phyloP scores from a whole-genome alignment of 53 echinoderm and acorn worm genomes.

The Holothuria scabra region DNA sequence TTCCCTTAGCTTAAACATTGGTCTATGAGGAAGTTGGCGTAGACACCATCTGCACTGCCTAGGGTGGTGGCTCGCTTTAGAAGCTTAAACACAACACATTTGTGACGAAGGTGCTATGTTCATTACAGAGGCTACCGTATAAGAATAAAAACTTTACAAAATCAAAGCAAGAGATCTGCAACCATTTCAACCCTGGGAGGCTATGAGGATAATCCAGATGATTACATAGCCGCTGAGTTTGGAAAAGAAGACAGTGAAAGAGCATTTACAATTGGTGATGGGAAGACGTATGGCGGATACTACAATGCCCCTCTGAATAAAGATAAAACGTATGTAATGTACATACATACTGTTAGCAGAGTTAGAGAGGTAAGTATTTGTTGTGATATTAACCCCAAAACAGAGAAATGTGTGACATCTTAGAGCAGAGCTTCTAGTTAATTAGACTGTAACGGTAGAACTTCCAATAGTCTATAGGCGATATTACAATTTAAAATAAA shows the following conservation, averaged over 20 bases:
- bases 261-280: slow-evolving; percentile 66
- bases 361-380: slow-evolving; percentile 37
- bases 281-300: slow-evolving; percentile 60
- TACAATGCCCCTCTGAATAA: slow-evolving; percentile 68
- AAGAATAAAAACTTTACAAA: neutral
- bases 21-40: too few species aligned
- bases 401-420: too few species aligned
- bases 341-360: slow-evolving; percentile 46
- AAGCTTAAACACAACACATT: too few species aligned
- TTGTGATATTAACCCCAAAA: too few species aligned
- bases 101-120: neutral
- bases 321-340: slow-evolving; percentile 50
- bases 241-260: neutral
- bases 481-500: too few species aligned
- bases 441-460: too few species aligned
- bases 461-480: too few species aligned
- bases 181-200: neutral
- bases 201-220: neutral
- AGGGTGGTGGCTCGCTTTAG: too few species aligned
- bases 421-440: too few species aligned
- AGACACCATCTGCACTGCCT: too few species aligned
- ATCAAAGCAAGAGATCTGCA: neutral
- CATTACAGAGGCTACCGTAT: neutral
- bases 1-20: too few species aligned
- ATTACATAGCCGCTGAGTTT: slow-evolving; percentile 38